Evolutionary conservation across 1,140 invertebrate species (phyloP), one percentile per base, ranked within the genome.

Genomic region (Diprion similis): DNA sequence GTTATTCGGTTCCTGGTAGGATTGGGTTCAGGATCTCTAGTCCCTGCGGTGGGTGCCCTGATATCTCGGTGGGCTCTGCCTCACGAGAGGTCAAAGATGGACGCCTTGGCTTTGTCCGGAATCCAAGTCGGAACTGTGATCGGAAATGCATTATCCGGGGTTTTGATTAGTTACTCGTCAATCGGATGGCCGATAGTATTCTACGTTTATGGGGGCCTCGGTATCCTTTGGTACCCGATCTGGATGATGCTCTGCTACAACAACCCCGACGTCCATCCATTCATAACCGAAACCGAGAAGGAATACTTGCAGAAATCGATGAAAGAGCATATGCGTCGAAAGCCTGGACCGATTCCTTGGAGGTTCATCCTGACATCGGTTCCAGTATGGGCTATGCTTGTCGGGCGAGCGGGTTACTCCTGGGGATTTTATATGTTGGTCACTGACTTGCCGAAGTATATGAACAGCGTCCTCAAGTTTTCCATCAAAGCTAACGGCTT

Each of bases 341-440:
- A 84, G 64, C 59, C 11, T 18, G 89, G 89, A 0, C 87, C 91
- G 2, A 89, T 92, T 6, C 93, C 93, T 9, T 94, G 92, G 92
- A 90, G 86, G 73, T 88, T 89, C 2, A 92, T 94, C 47, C 85
- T 97, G 0, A 94, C 91, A 13, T 97, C 93, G 7, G 82, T 90
- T 37, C 92, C 93, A 10, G 89, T 94, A 66, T 93, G 92, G 90
- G 92, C 92, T 0, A 82, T 94, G 46, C 86, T 94, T 1, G 88
- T 89, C 73, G 92, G 94, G 47, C 93, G 92, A 81, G 91, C 95
- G 80, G 94, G 94, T 64, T 94, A 96, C 85, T 95, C 97, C 86
- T 97, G 94, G 91, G 93, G 92, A 1, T 94, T 94, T 79, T 95
- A 95, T 80, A 95, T 94, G 11, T 91, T 96, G 85, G 90, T 96